Evolutionary conservation across 2,113 vertebrate species (phyloP), one percentile per base, ranked within the genome.

Genomic region (Eubucco bourcierii): DNA sequence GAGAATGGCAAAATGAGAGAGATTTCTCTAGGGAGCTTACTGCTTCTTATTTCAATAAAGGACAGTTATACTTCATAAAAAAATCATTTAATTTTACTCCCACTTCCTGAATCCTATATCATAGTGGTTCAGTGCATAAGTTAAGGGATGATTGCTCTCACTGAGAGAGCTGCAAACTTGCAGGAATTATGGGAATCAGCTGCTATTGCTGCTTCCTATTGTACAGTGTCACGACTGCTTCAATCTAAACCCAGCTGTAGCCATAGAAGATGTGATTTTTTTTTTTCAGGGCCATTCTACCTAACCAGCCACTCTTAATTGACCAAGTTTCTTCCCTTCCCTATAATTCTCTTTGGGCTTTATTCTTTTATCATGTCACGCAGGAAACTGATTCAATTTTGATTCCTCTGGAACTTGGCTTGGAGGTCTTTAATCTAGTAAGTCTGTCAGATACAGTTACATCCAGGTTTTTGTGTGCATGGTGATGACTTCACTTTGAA

Each of bases 1-100:
- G 70, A 88, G 70, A 83, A 80, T 52, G 68, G 82, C 61, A 65
- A 91, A 93, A 77, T 65, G 47, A 85, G 47, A 39, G 25, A 56
- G n/a, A 50, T 52, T 87, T 24, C 80, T 76, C 66, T 84, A 68
- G 88, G 70, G 90, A 93, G 18, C 73, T 55, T 75, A 46, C 73
- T 88, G 70, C 63, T 94, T 90, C 87, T 93, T 83, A 65, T 75
- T 90, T 84, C 80, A 86, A 79, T 91, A 84, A 76, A 86, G 76
- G 80, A 34, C 63, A 73, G 68, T 37, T 93, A 41, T 46, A 68
- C 28, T 33, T 80, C 65, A 94, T 87, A 59, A 80, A 94, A 78
- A 86, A 87, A 14, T 74, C 12, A 58, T 83, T 86, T 67, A 44
- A 68, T 94, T 92, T 94, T 86, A 67, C 34, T 95, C 65, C 20